Base-by-base conservation (phyloP, 1,140 invertebrate species). In the Saxidomus purpurata region DNA sequence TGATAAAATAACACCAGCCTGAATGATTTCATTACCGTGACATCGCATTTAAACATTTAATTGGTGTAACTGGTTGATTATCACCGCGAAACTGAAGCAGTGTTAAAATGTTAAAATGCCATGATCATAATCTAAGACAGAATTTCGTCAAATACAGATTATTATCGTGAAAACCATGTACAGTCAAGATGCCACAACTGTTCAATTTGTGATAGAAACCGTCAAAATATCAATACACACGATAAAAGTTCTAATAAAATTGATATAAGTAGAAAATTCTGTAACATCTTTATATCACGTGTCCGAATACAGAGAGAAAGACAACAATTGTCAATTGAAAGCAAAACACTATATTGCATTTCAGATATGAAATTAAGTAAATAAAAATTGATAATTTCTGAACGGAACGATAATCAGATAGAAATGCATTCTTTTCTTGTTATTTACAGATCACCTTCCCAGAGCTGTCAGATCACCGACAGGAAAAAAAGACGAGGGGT, bases 401-500 rank as follows among this genome's bases (percentile, higher is more conserved):
- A n/a, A n/a, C n/a, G n/a, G n/a, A n/a, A n/a, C n/a, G n/a, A n/a
- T n/a, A n/a, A n/a, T n/a, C n/a, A n/a, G n/a, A n/a, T n/a, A n/a
- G n/a, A n/a, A n/a, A n/a, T n/a, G n/a, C n/a, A n/a, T n/a, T n/a
- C n/a, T n/a, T n/a, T n/a, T n/a, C n/a, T n/a, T n/a, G 71, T 90
- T 90, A 80, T 49, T 71, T 93, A 34, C 92, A 96, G 96, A 74
- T 96, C 96, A 0, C 95, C 96, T 1, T 95, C 95, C 31, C 95
- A 96, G 76, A 96, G 95, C 89, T 96, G 96, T 92, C 95, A 96
- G 69, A 93, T 96, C 71, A 93, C 95, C 67, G 96, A 96, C 88
- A 91, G 96, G 59, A 96, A 96, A 92, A 96, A 96, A 89, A 91
- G 96, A 90, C 89, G 96, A 89, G 96, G 96, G 92, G 96, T 96